Percentiles rank a stretch among this genome's conserved stretches.
phyloP scores from a whole-genome alignment of 2,113 vertebrate genomes.

The Pollachius pollachius region DNA sequence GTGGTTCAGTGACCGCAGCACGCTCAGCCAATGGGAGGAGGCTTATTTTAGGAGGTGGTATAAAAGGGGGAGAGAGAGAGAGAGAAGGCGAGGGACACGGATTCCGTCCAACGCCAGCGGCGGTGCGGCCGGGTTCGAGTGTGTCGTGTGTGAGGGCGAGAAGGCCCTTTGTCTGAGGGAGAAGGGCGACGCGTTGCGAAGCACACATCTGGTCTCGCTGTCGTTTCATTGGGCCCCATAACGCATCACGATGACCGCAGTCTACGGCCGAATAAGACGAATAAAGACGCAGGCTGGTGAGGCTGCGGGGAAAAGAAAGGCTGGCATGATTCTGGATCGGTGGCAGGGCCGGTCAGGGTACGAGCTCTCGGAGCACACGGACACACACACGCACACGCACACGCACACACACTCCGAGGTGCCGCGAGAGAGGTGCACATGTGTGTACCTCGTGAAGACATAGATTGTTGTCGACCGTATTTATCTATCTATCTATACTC shows the following conservation, averaged over 20 bases:
- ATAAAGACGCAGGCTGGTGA: constrained; percentile 49
- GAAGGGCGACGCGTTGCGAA: constrained; percentile 58
- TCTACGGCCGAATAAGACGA: constrained; percentile 61
- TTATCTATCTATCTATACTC: background rate
- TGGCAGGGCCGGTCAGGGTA: background rate
- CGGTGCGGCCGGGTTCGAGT: background rate
- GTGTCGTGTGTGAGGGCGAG: constrained; percentile 9
- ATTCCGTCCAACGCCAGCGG: constrained; percentile 23
- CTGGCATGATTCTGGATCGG: constrained; percentile 41
- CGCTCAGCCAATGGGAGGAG: constrained; percentile 79
- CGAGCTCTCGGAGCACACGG: background rate
- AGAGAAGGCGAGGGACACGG: too few relatives aligned
- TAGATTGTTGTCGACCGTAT: too few relatives aligned
- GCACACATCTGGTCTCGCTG: constrained; percentile 69
- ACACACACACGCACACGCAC: constrained; percentile 23
- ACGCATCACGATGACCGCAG: constrained; percentile 64
- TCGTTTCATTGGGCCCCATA: constrained; percentile 64
- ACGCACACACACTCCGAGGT: constrained; percentile 22
- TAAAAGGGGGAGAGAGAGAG: constrained; percentile 75
- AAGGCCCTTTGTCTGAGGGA: constrained; percentile 21
- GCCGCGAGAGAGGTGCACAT: constrained; percentile 13
- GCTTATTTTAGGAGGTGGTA: constrained; percentile 92
- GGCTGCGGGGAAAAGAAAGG: constrained; percentile 27
- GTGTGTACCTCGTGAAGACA: too few relatives aligned
- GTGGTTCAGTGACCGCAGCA: constrained; percentile 75